Evolutionary conservation across 1,140 invertebrate species (phyloP).

Genomic region (Cydia pomonella): DNA sequence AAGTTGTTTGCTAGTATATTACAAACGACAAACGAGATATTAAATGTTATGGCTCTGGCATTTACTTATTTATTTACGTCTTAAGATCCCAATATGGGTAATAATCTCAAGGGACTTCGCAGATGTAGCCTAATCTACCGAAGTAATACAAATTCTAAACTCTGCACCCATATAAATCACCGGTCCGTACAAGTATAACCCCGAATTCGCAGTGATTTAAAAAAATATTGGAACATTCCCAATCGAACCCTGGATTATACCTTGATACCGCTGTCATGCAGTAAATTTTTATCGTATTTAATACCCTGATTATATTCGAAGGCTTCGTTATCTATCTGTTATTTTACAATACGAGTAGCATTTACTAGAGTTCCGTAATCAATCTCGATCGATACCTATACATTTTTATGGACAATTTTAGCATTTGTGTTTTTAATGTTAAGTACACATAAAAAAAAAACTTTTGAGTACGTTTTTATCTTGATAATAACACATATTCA

Average conservation of each 20-base stretch:
- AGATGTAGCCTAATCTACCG: conserved; percentile 26
- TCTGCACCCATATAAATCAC: conserved; percentile 30
- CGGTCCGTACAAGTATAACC: conserved; percentile 21
- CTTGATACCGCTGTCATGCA: conserved; percentile 30
- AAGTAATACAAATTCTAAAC: conserved; percentile 31
- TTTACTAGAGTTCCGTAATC: not conserved
- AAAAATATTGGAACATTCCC: conserved; percentile 30
- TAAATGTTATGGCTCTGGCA: no score
- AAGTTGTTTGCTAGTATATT: no score
- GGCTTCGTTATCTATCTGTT: conserved; percentile 28
- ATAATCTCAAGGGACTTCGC: not conserved
- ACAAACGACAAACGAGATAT: no score
- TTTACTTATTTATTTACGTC: not conserved
- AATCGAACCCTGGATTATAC: conserved; percentile 28
- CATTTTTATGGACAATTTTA: no score
- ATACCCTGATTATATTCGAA: conserved; percentile 29
- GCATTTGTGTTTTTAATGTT: no score
- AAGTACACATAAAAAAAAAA: no score
- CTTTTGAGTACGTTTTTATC: no score
- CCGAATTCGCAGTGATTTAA: conserved; percentile 29
- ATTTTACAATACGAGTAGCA: not conserved
- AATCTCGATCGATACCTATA: not conserved
- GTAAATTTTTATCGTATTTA: conserved; percentile 30
- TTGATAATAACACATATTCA: not conserved
- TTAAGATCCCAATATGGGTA: conserved; percentile 3